A percentile compares a stretch with the other conserved stretches of the same genome.
Conservation (phyloP, 2,888 invertebrate species). For the Mythimna loreyi region DNA sequence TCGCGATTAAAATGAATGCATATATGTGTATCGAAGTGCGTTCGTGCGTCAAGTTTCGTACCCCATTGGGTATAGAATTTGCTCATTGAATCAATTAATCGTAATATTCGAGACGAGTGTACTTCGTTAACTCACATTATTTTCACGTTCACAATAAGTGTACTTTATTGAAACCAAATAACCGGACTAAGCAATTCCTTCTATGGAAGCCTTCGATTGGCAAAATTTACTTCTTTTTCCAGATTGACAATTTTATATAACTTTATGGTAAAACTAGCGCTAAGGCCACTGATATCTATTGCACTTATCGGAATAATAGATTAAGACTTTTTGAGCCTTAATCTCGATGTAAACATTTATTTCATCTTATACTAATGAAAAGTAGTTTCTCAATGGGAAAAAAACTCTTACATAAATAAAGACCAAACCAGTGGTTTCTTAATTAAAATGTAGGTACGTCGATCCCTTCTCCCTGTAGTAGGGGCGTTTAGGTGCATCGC, state of each 20-base stretch:
- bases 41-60: conserved; percentile 20
- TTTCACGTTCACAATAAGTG: conserved; percentile 1
- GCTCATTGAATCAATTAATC: conserved; percentile 47
- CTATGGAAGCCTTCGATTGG: too few relatives aligned
- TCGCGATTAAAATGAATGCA: conserved; percentile 16
- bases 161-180: too few relatives aligned
- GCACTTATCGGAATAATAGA: too few relatives aligned
- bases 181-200: too few relatives aligned
- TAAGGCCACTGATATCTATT: too few relatives aligned
- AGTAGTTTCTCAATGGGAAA: not conserved
- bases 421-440: not conserved
- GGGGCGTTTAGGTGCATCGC: conserved; percentile 53
- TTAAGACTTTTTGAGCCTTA: too few relatives aligned
- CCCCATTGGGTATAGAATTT: conserved; percentile 23
- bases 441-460: conserved; percentile 20
- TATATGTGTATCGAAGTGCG: conserved; percentile 41
- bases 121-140: conserved; percentile 23
- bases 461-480: conserved; percentile 23
- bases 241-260: too few relatives aligned
- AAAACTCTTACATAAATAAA: not conserved
- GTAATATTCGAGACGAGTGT: conserved; percentile 12
- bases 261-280: too few relatives aligned
- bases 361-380: not conserved
- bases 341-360: too few relatives aligned
- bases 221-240: too few relatives aligned